Percentiles rank a stretch among this genome's conserved stretches.
These are phyloP conservation scores for Tryphoninae sp. DNA, from an alignment of 2,888 invertebrate species.

Conservation along the genomic window DNA sequence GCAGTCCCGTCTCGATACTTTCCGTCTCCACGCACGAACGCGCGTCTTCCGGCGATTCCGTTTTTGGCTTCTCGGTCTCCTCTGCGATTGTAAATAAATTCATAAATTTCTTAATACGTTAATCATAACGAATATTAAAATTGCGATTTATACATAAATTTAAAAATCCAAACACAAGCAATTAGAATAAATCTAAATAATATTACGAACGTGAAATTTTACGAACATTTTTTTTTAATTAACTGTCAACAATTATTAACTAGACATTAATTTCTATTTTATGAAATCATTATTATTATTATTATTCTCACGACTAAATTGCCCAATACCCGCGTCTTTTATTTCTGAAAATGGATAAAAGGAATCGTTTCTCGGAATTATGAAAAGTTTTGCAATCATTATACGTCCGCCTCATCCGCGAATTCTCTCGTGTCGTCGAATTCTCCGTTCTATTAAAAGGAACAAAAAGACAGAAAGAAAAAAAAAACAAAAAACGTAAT, in stretches of 20 bases:
- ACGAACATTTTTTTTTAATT: neutral
- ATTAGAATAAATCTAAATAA: neutral
- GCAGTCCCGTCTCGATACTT: constrained; percentile 86
- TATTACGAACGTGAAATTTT: neutral
- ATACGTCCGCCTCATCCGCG: constrained; percentile 14
- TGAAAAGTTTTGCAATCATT: constrained; percentile 26
- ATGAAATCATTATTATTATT: neutral
- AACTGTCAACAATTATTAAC: too few relatives aligned
- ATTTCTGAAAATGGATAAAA: constrained; percentile 2
- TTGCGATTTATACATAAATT: neutral
- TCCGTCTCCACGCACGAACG: constrained; percentile 78
- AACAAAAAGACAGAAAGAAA: neutral
- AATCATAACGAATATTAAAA: neutral
- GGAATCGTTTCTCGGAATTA: constrained; percentile 5
- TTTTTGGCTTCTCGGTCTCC: constrained; percentile 43
- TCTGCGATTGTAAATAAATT: constrained; percentile 25
- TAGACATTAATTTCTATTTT: neutral
- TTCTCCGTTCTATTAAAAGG: constrained; percentile 49
- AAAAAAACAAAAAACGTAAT: neutral
- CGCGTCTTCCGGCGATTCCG: constrained; percentile 66
- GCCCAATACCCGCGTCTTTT: neutral
- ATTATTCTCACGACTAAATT: neutral
- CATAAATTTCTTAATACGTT: neutral
- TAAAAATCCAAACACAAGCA: neutral
- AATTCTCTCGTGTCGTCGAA: constrained; percentile 20